phyloP scores from a whole-genome alignment of 2,113 vertebrate species.

The Scopus umbretta region DNA sequence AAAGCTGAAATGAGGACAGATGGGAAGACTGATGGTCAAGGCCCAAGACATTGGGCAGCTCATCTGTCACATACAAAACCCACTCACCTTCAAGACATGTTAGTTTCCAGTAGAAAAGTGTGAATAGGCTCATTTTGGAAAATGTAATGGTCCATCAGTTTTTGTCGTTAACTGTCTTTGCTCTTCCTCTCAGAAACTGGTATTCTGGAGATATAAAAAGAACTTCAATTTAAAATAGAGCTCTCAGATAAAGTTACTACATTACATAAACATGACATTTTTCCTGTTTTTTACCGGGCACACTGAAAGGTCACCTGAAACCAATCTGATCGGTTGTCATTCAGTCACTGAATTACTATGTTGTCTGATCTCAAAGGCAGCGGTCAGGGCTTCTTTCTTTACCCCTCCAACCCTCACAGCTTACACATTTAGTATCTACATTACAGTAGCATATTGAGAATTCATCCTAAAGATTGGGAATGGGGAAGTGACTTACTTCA shows the following conservation, averaged over 20 bases:
- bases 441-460: neutral
- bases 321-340: neutral
- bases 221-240: neutral
- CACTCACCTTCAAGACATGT: conserved; percentile 48
- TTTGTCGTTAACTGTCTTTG: neutral
- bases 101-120: neutral
- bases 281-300: neutral
- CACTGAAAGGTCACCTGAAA: neutral
- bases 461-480: neutral
- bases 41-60: neutral
- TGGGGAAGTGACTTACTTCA: neutral
- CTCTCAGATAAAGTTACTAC: neutral
- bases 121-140: conserved; percentile 27
- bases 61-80: neutral
- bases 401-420: neutral
- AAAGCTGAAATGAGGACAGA: neutral
- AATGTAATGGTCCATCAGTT: conserved; percentile 44
- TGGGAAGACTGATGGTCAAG: neutral
- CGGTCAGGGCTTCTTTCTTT: neutral
- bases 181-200: neutral
- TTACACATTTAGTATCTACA: neutral
- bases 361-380: neutral
- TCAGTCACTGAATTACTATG: neutral
- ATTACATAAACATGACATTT: neutral
- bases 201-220: conserved; percentile 19